A percentile compares a stretch with the other conserved stretches of the same genome.
Conservation (phyloP, 2,888 invertebrate genomes). For the Odiellus spinosus region DNA sequence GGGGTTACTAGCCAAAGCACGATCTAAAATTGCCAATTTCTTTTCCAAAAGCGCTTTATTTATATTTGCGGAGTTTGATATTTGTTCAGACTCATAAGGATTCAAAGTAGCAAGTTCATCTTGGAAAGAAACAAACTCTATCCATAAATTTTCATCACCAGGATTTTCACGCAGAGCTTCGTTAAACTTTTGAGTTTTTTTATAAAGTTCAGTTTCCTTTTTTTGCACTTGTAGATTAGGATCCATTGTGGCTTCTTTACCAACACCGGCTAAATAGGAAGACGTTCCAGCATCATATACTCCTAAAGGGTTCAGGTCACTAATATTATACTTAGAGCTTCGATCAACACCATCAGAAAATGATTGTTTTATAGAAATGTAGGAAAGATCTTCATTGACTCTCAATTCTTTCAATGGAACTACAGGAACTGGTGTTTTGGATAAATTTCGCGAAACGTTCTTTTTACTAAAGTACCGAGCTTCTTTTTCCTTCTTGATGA, state of each 20-base stretch:
- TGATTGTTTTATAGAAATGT: neutral
- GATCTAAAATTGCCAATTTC: conserved; percentile 31
- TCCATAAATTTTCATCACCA: conserved; percentile 28
- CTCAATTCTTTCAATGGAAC: too few species aligned
- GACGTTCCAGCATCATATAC: conserved; percentile 24
- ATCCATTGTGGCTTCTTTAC: neutral
- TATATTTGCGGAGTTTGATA: neutral
- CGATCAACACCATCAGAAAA: neutral
- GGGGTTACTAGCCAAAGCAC: conserved; percentile 31
- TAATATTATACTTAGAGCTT: neutral
- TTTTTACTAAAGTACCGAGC: conserved; percentile 23
- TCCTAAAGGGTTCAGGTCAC: conserved; percentile 16
- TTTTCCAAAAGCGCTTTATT: conserved; percentile 26
- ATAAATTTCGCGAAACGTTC: conserved; percentile 7
- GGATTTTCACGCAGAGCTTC: conserved; percentile 27
- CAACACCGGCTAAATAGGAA: conserved; percentile 23
- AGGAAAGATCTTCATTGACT: neutral
- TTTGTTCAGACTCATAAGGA: conserved; percentile 2
- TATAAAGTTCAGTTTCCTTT: conserved; percentile 13
- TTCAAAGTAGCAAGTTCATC: conserved; percentile 21
- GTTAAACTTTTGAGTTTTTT: conserved; percentile 24
- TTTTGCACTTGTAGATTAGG: conserved; percentile 6
- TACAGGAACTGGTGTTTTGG: too few species aligned
- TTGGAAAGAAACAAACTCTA: conserved; percentile 34
- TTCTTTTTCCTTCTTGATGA: conserved; percentile 10